Conservation (phyloP, 2,888 invertebrate genomes). For the Congeria kusceri region DNA sequence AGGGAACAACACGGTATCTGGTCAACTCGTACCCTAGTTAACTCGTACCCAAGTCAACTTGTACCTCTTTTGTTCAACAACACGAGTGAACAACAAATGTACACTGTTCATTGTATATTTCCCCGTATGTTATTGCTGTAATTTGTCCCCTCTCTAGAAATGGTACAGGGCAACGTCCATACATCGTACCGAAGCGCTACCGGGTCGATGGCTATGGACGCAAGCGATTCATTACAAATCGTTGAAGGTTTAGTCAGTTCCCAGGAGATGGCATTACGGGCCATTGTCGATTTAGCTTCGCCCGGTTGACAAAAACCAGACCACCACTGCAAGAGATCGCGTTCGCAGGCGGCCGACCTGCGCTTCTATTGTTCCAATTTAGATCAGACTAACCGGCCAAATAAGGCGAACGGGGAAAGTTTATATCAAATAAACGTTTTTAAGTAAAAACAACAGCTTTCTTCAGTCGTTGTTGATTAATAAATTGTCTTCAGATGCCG, state of each 20-base stretch:
- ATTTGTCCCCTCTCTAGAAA: no score
- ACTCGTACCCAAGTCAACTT: no score
- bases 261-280: slow-evolving; percentile 57
- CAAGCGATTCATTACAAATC: slow-evolving; percentile 67
- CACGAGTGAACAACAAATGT: no score
- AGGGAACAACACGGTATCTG: no score
- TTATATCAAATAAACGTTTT: slow-evolving; percentile 78
- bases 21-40: no score
- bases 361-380: slow-evolving; percentile 78
- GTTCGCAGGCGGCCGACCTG: slow-evolving; percentile 74
- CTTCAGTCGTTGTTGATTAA: not conserved
- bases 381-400: slow-evolving; percentile 72
- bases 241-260: slow-evolving; percentile 58
- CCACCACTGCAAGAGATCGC: slow-evolving; percentile 67
- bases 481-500: not conserved
- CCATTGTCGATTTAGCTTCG: slow-evolving; percentile 41
- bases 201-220: slow-evolving; percentile 57
- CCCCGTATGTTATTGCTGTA: no score
- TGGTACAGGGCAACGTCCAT: no score
- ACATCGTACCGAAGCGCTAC: not conserved
- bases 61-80: no score
- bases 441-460: not conserved
- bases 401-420: slow-evolving; percentile 73
- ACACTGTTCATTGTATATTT: not conserved
- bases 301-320: slow-evolving; percentile 72